phyloP scores from a whole-genome alignment of 2,888 invertebrate genomes.

The Carpatolechia fugitivella region DNA sequence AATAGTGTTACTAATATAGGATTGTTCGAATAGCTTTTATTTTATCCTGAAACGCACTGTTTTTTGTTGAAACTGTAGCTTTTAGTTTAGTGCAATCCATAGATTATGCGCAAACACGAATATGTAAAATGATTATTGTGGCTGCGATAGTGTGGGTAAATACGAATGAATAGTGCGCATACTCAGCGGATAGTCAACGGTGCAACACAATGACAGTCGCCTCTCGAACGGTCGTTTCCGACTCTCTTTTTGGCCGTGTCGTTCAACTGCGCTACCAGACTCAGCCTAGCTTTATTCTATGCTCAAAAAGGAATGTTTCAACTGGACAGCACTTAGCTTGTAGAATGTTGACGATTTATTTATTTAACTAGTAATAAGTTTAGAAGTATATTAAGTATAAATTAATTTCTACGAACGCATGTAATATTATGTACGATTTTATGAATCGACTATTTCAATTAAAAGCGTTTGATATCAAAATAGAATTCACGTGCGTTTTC shows the following conservation, averaged over 20 bases:
- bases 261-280: conserved; percentile 37
- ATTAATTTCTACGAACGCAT: neutral
- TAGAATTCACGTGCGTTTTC: conserved; percentile 29
- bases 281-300: conserved; percentile 31
- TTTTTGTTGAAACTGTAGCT: neutral
- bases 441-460: neutral
- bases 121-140: neutral
- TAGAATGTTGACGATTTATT: neutral
- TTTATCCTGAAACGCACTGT: conserved; percentile 13
- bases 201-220: neutral
- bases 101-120: neutral
- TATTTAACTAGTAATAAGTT: neutral
- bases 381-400: neutral
- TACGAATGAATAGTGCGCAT: neutral
- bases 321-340: conserved; percentile 27
- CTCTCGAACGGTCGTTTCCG: conserved; percentile 31
- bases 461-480: neutral
- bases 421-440: neutral
- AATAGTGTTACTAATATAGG: conserved; percentile 40
- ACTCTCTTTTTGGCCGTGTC: conserved; percentile 43
- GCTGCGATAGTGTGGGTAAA: neutral
- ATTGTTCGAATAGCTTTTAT: conserved; percentile 29
- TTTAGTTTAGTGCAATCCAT: conserved; percentile 7
- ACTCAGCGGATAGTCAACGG: neutral
- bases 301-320: conserved; percentile 34